Conservation (phyloP, 2,113 vertebrate genomes). For the Sturnus vulgaris region DNA sequence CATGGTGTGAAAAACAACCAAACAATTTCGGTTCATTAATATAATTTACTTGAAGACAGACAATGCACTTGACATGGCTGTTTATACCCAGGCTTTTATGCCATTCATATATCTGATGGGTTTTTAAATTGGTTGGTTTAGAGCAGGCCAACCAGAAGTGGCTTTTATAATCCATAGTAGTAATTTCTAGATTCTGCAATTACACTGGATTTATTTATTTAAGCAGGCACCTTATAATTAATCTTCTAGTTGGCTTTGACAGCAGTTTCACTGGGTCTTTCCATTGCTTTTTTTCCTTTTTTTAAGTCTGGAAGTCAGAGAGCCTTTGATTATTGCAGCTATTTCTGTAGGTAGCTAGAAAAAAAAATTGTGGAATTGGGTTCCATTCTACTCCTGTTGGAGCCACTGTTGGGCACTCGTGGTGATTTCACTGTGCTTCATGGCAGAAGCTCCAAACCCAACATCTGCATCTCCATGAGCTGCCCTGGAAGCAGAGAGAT, state of each 20-base stretch:
- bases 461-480: rapidly evolving
- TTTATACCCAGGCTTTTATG: neutral
- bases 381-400: neutral
- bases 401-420: neutral
- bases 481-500: neutral
- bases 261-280: neutral
- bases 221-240: neutral
- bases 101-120: neutral
- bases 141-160: neutral
- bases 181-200: neutral
- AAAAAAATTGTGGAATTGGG: neutral
- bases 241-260: neutral
- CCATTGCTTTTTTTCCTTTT: neutral
- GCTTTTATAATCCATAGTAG: neutral
- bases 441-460: neutral
- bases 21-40: slow-evolving; percentile 28
- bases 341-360: neutral
- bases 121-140: slow-evolving; percentile 18
- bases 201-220: slow-evolving; percentile 1
- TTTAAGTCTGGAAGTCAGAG: neutral
- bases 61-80: neutral
- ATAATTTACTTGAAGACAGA: slow-evolving; percentile 21
- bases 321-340: neutral
- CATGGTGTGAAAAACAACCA: slow-evolving; percentile 25
- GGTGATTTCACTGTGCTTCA: neutral